Base-by-base conservation (phyloP, 2,113 vertebrate genomes). In the Hyaena hyaena region DNA sequence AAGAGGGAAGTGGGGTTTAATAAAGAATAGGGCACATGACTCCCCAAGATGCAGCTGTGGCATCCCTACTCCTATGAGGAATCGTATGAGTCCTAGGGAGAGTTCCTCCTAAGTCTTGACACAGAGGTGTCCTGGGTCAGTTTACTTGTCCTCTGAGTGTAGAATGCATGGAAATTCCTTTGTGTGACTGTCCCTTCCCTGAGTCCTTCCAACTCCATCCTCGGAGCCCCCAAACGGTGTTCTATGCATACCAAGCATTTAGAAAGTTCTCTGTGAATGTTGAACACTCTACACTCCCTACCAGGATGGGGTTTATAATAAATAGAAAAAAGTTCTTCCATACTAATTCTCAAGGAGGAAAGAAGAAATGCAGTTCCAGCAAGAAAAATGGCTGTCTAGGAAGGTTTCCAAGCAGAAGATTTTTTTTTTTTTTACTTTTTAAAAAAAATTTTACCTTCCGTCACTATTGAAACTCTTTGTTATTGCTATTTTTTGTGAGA, bases 261-360 rank as follows among this genome's bases (percentile, higher is more conserved):
- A 89, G 21, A 88, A 90, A 83, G 43, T 84, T 69, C 28, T 73
- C 14, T 65, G 53, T 79, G 50, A 93, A 69, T 24, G 53, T 14
- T 50, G n/a, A 96, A 81, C 15, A 61, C 9, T 45, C 14, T 35
- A 35, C 1, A 68, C 17, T 77, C 80, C 48, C 26, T 35, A 65
- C 15, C 16, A 84, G 10, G 35, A 45, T 71, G 17, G 50, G 14
- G 43, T 26, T 74, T 45, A 55, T 23, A 74, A 74, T 10, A 74
- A 28, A 77, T 23, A 77, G 45, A 81, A 33, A 93, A 39, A 91
- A 63, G 88, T 24, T 84, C n/a, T 83, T 17, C 21, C 5, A 2
- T 12, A 65, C 26, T 83, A n/a, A 92, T 69, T 95, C 96, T 88
- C 88, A 94, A 96, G 66, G 81, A 96, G 92, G 92, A 93, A 93